phyloP scores from a whole-genome alignment of 2,888 invertebrate species.

The Leucozona laternaria region DNA sequence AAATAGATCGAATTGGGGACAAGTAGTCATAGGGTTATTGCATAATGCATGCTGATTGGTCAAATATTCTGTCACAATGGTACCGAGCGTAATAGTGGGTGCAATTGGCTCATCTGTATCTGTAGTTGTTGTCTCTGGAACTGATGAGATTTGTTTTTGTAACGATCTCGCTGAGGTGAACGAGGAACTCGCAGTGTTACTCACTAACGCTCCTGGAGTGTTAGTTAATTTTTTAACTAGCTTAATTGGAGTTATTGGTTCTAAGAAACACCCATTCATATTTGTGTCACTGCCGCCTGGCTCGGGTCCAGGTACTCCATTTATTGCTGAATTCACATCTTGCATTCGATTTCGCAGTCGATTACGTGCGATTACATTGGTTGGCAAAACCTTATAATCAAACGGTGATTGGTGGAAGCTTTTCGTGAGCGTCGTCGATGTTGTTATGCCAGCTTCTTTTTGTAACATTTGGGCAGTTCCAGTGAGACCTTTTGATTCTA shows the following conservation, averaged over 20 bases:
- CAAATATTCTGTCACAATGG: constrained; percentile 97
- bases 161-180: constrained; percentile 80
- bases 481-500: constrained; percentile 89
- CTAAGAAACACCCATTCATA: constrained; percentile 67
- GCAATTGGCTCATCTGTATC: constrained; percentile 84
- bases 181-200: constrained; percentile 69
- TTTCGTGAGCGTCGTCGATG: constrained; percentile 82
- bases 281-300: constrained; percentile 52
- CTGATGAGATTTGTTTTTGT: constrained; percentile 85
- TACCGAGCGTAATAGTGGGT: constrained; percentile 89
- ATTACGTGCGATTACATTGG: constrained; percentile 78
- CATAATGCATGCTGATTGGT: constrained; percentile 99
- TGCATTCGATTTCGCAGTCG: constrained; percentile 82
- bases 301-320: constrained; percentile 33
- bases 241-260: constrained; percentile 79
- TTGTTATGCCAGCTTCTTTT: constrained; percentile 89
- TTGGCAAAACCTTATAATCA: constrained; percentile 80
- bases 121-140: constrained; percentile 84
- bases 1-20: constrained; percentile 97
- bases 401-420: constrained; percentile 83
- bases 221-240: constrained; percentile 79
- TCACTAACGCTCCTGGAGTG: constrained; percentile 38
- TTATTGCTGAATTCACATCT: constrained; percentile 80
- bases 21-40: constrained; percentile 98
- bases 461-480: constrained; percentile 90